These are phyloP conservation scores for Puma concolor DNA, from an alignment of 2,113 vertebrate genomes.

Conservation along the genomic window DNA sequence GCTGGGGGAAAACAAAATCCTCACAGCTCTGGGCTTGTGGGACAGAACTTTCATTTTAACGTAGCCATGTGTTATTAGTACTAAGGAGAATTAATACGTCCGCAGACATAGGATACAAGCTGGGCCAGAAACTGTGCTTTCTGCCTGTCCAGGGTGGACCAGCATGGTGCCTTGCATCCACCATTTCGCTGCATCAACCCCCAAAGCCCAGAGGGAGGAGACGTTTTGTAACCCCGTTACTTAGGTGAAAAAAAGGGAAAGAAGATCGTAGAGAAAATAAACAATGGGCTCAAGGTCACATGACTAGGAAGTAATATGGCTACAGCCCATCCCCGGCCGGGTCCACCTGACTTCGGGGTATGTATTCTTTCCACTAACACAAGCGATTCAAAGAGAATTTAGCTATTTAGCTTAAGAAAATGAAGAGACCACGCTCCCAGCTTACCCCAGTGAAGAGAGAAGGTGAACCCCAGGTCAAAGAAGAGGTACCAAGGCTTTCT, in stretches of 20 bases:
- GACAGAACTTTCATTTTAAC: background rate
- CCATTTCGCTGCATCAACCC: background rate
- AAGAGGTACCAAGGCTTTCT: background rate
- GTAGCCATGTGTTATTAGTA: background rate
- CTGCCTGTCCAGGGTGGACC: accelerated
- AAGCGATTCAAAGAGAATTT: background rate
- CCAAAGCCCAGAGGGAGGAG: background rate
- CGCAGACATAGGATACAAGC: background rate
- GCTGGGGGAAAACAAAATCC: background rate
- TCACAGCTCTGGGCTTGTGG: background rate
- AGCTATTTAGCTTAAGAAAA: background rate
- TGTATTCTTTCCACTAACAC: background rate
- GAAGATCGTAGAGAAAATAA: background rate
- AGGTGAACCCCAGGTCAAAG: constrained; percentile 26
- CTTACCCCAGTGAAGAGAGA: background rate
- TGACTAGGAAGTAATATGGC: background rate
- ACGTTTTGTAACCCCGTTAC: background rate
- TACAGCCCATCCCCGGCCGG: background rate
- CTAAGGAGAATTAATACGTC: background rate
- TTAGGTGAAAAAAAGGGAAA: background rate
- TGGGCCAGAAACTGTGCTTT: background rate
- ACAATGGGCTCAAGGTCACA: background rate
- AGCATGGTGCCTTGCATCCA: background rate
- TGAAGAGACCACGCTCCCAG: background rate
- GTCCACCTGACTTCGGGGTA: background rate